phyloP scores from a whole-genome alignment of 2,888 invertebrate species.

The Argyresthia goedartella region DNA sequence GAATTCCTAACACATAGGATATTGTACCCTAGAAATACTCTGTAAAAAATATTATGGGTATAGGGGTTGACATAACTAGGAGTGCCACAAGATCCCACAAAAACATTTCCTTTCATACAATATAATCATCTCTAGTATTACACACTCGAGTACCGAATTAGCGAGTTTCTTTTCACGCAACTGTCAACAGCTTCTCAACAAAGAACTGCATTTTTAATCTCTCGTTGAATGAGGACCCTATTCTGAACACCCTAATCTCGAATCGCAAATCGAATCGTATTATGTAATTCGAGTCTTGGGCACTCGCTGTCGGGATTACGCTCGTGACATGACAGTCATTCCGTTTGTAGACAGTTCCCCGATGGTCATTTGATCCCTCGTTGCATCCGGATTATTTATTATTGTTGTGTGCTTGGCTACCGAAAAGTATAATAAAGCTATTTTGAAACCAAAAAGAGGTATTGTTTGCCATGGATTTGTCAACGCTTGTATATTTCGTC shows the following conservation, averaged over 20 bases:
- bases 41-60: too few relatives aligned
- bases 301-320: slow-evolving; percentile 1
- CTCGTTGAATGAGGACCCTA: neutral
- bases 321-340: slow-evolving; percentile 1
- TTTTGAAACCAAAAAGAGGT: too few relatives aligned
- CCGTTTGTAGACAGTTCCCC: slow-evolving; percentile 2
- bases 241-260: slow-evolving; percentile 1
- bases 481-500: too few relatives aligned
- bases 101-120: too few relatives aligned
- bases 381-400: slow-evolving; percentile 25
- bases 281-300: slow-evolving; percentile 2
- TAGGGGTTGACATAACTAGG: too few relatives aligned
- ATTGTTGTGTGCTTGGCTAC: slow-evolving; percentile 11
- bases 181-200: neutral
- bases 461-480: too few relatives aligned
- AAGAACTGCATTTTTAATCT: neutral
- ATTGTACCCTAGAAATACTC: too few relatives aligned
- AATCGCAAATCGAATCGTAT: slow-evolving; percentile 1
- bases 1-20: too few relatives aligned
- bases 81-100: too few relatives aligned
- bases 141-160: too few relatives aligned
- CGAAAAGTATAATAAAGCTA: neutral
- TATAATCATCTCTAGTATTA: too few relatives aligned
- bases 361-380: slow-evolving; percentile 37
- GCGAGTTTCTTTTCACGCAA: too few relatives aligned